Base-by-base conservation (phyloP, 2,797 vertebrate species). In the Percopsis omiscomaycus region DNA sequence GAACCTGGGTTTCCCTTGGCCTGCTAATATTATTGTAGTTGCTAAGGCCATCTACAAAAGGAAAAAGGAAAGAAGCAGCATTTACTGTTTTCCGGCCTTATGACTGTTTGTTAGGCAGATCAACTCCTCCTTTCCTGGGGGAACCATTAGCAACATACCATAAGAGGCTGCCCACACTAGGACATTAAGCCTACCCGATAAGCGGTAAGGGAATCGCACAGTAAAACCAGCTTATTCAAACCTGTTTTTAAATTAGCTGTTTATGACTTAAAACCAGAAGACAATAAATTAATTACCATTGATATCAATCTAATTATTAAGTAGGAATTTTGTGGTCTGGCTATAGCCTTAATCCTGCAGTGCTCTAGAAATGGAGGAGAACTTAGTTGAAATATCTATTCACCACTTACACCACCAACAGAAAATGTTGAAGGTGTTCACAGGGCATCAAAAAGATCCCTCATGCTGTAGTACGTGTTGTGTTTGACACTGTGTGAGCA, bases 401-500 rank as follows among this genome's bases (percentile, higher is more conserved):
- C 1, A 37, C 1, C 1, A 37, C 1, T 3, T 52, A n/a, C n/a
- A 52, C 16, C 48, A 52, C 16, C 32, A 37, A 27, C 15, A 27
- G 50, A 27, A 22, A 10, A 2, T 52, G n/a, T 49, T 15, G 14
- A 12, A 45, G 5, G 44, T 45, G 11, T 48, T 29, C 1, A 53
- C 51, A 29, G 51, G 27, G 29, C 27, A 30, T 64, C 15, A 63
- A 28, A 62, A 57, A 42, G 51, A 62, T 0, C 13, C 68, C 80
- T 73, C 56, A 67, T 86, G 87, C 82, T 80, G 49, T n/a, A 58
- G 71, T 74, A 69, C 82, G 69, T 64, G 6, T 46, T n/a, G 58
- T 69, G 51, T 53, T 29, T 51, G 65, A 61, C 52, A 0, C 61
- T 1, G 65, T 77, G 68, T 74, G 71, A 68, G 69, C 45, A 52